Conservation (phyloP, 1,140 invertebrate species). For the Venustaconcha ellipsiformis region DNA sequence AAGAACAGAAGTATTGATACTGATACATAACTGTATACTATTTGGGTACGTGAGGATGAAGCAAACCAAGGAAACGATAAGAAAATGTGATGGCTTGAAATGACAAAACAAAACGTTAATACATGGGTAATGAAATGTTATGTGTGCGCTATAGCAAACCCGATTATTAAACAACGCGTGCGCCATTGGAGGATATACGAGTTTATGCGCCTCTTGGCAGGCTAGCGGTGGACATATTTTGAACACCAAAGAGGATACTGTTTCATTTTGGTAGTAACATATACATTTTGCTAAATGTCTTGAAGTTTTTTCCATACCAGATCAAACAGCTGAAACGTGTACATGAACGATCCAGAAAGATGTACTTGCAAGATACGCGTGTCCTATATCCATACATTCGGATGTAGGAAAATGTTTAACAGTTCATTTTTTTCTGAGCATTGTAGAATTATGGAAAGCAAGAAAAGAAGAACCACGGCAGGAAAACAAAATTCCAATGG, state of each 20-base stretch:
- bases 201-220: too few relatives aligned
- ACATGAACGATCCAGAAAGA: neutral
- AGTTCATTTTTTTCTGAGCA: constrained; percentile 14
- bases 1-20: too few relatives aligned
- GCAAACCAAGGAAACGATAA: too few relatives aligned
- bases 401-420: neutral
- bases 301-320: constrained; percentile 2
- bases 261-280: neutral
- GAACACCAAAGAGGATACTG: neutral
- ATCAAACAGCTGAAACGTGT: neutral
- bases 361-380: neutral
- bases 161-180: too few relatives aligned
- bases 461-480: constrained; percentile 20
- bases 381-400: neutral
- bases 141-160: too few relatives aligned
- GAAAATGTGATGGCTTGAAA: too few relatives aligned
- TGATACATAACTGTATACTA: too few relatives aligned
- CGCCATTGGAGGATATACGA: too few relatives aligned
- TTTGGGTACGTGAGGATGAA: too few relatives aligned
- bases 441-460: constrained; percentile 15
- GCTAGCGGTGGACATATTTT: too few relatives aligned
- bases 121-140: too few relatives aligned
- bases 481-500: constrained; percentile 29
- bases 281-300: neutral
- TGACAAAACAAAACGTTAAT: too few relatives aligned